Percentiles rank a stretch among this genome's conserved stretches.
Conservation (phyloP, 2,888 invertebrate genomes). For the Nasonovia ribisnigri region DNA sequence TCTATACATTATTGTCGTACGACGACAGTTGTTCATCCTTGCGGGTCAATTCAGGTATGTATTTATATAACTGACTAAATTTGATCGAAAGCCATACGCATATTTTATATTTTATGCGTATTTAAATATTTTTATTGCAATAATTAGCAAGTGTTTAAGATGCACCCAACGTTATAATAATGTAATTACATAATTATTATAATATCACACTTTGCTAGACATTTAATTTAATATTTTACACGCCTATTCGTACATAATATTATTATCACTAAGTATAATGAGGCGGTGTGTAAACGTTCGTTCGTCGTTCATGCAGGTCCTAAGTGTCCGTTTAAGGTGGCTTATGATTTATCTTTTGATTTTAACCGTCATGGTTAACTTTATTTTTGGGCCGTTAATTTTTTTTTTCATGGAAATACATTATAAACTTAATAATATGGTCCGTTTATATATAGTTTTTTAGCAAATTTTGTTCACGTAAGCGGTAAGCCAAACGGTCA, state of each 20-base stretch:
- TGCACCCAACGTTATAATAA: neutral
- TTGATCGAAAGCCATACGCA: neutral
- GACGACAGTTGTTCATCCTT: neutral
- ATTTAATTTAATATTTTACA: neutral
- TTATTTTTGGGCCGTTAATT: neutral
- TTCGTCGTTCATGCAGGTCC: neutral
- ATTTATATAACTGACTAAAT: neutral
- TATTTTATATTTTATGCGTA: neutral
- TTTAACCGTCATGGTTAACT: neutral
- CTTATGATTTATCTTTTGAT: neutral
- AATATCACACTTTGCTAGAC: neutral
- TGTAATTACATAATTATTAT: neutral
- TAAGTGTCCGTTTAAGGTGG: neutral
- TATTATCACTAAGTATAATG: too few relatives aligned
- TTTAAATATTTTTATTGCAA: neutral
- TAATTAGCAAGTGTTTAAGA: neutral
- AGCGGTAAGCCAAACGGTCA: neutral
- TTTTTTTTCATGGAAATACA: neutral
- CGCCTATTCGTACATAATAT: neutral
- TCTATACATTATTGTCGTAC: neutral
- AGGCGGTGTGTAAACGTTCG: neutral
- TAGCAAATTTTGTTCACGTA: neutral
- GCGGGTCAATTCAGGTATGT: neutral
- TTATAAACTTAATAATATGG: neutral
- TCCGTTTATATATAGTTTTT: neutral